phyloP scores from a whole-genome alignment of 2,888 invertebrate genomes.

The Epinotia demarniana region DNA sequence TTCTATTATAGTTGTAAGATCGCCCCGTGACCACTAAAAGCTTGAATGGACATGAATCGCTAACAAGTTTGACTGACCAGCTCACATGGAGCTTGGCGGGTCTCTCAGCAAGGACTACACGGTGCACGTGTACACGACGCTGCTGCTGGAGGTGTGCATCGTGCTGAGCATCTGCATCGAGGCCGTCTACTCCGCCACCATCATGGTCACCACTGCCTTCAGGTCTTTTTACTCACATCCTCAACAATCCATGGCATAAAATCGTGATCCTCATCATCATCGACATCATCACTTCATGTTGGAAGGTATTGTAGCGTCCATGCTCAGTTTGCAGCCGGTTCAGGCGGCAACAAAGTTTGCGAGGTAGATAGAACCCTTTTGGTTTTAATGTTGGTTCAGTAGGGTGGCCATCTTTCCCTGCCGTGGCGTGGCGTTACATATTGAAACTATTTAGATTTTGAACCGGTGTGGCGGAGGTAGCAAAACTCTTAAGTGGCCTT shows the following conservation, averaged over 20 bases:
- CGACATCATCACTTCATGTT: too few relatives aligned
- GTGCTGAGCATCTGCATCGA: conserved; percentile 70
- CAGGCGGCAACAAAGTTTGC: too few relatives aligned
- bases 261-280: too few relatives aligned
- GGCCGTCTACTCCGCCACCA: conserved; percentile 73
- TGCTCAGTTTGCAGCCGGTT: too few relatives aligned
- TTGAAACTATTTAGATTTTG: background rate
- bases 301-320: too few relatives aligned
- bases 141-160: conserved; percentile 68
- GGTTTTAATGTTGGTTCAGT: background rate
- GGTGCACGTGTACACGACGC: conserved; percentile 61
- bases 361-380: background rate
- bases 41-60: too few relatives aligned
- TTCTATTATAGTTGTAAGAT: too few relatives aligned
- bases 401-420: too few relatives aligned
- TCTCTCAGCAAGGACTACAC: conserved; percentile 54
- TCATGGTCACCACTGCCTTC: conserved; percentile 71
- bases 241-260: background rate
- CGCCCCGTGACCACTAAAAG: too few relatives aligned
- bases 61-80: conserved; percentile 47
- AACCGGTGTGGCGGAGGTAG: too few relatives aligned
- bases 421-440: too few relatives aligned
- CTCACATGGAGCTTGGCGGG: conserved; percentile 58
- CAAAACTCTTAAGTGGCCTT: too few relatives aligned
- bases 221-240: conserved; percentile 52